phyloP scores from a whole-genome alignment of 2,797 vertebrate genomes.

The Dendrocincla fuliginosa region DNA sequence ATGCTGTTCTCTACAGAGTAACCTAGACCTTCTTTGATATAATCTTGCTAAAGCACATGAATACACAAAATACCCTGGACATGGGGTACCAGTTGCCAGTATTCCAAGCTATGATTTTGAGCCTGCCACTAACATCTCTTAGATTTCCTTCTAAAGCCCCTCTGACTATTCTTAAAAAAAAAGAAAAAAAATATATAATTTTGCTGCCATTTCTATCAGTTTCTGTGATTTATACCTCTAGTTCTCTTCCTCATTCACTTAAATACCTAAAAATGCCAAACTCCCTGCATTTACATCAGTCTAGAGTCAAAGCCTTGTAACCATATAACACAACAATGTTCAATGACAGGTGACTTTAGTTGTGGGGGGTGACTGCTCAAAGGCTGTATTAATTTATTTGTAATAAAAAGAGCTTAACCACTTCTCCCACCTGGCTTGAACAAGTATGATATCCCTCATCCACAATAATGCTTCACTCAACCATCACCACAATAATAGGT shows the following conservation, averaged over 20 bases:
- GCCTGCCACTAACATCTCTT: not conserved
- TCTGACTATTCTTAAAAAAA: not conserved
- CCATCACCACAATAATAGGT: not conserved
- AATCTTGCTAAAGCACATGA: not conserved
- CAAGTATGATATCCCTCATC: not conserved
- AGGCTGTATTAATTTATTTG: not conserved
- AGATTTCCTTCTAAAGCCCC: not conserved
- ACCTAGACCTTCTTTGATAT: not conserved
- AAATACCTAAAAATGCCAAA: not conserved
- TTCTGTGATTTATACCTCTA: not conserved
- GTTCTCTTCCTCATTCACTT: not conserved
- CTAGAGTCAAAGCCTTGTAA: not conserved
- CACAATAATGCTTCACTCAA: not conserved
- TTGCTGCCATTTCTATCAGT: not conserved
- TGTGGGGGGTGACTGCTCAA: not conserved
- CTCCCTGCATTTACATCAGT: not conserved
- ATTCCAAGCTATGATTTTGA: not conserved
- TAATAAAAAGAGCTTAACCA: not conserved
- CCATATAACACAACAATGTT: not conserved
- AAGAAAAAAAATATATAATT: not conserved
- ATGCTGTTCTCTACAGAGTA: not conserved
- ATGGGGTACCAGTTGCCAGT: not conserved
- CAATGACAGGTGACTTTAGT: not conserved
- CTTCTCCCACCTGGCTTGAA: not conserved
- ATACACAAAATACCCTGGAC: not conserved